A percentile compares a stretch with the other conserved stretches of the same genome.
phyloP scores from a whole-genome alignment of 1,140 invertebrate genomes.

The Antheraea pernyi region DNA sequence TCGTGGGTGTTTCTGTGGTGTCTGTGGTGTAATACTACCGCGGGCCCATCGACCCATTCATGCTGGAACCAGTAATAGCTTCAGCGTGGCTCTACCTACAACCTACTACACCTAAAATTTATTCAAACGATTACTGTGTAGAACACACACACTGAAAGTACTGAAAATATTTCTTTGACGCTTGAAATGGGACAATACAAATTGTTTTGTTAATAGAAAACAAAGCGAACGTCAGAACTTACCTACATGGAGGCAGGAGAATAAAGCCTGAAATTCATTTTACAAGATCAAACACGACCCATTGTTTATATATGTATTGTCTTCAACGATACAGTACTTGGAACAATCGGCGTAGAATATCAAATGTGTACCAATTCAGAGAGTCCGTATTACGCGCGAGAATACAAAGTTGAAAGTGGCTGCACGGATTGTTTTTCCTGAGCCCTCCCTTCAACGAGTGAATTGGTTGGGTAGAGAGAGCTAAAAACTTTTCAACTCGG shows the following conservation, averaged over 20 bases:
- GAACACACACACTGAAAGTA: too few relatives aligned
- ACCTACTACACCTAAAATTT: too few relatives aligned
- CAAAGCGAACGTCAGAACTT: neutral
- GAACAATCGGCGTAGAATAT: neutral
- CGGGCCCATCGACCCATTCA: too few relatives aligned
- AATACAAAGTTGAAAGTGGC: constrained; percentile 5
- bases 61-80: too few relatives aligned
- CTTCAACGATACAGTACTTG: neutral
- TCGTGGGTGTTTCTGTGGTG: too few relatives aligned
- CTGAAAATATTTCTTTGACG: neutral
- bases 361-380: neutral
- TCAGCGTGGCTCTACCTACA: too few relatives aligned
- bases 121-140: too few relatives aligned
- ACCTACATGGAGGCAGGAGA: neutral
- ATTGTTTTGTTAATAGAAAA: neutral
- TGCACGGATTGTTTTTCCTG: constrained; percentile 6
- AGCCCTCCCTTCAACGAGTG: constrained; percentile 1
- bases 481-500: constrained; percentile 7
- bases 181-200: neutral
- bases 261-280: neutral
- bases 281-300: neutral
- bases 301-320: constrained; percentile 1
- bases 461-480: constrained; percentile 2
- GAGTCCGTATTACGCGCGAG: neutral
- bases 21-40: too few relatives aligned